Base-by-base conservation (phyloP, 2,797 vertebrate genomes). In the Lagocephalus sceleratus region DNA sequence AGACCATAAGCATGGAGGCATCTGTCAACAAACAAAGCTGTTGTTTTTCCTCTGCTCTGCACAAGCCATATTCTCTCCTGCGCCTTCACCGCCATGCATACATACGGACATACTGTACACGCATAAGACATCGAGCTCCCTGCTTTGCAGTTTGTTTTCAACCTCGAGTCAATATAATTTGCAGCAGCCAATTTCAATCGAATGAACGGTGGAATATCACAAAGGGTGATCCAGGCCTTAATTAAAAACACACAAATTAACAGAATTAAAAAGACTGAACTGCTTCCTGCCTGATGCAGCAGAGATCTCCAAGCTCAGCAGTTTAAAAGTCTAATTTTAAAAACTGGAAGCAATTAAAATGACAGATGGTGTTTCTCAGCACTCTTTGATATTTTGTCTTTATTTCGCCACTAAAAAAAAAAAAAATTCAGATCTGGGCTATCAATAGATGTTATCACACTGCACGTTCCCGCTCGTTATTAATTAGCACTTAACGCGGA, bases 11-110 rank as follows among this genome's bases (percentile, higher is more conserved):
- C 88, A 92, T 78, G 88, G 91, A 91, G 93, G 89, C 95, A 96
- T 97, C 94, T 97, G 95, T 97, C 94, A 98, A 98, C 93, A 98
- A 97, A 98, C 94, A 95, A 95, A 97, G 93, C 94, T 97, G 93
- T 92, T 93, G 93, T 93, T 94, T 93, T 94, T 93, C 91, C 88
- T 89, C 92, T 94, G 92, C 95, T 94, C 91, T 92, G 92, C 68
- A 76, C 84, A 85, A 82, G 81, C 85, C 82, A 83, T 80, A 82
- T 78, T 78, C 69, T 81, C 75, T 71, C 75, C 77, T 80, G 66
- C 63, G 75, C 79, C 64, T 51, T 66, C 66, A 66, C 76, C 64
- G 73, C 59, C 76, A 78, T 74, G 40, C 79, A 81, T 75, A 29
- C 71, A 81, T 76, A 20, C 66, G 70, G 72, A 60, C 63, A 79